Base-by-base conservation (phyloP, 2,113 vertebrate genomes). In the Gobio gobio region DNA sequence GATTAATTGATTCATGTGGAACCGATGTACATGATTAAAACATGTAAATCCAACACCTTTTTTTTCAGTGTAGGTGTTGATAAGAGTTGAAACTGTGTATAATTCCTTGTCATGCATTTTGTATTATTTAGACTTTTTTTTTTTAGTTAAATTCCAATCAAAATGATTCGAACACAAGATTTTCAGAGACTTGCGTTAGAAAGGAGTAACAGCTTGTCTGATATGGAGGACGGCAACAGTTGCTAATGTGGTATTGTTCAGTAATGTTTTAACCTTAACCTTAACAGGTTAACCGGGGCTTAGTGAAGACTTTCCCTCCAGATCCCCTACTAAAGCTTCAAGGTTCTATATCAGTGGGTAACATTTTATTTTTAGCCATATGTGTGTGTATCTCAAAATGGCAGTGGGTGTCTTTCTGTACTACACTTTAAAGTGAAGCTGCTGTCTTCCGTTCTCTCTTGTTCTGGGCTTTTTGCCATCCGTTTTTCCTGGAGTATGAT, bases 381-480 rank as follows among this genome's bases (percentile, higher is more conserved):
- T 9, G 36, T 47, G 77, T 58, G 51, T 36, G 29, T 49, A 20
- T 54, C 74, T 5, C 26, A 33, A 54, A 54, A 54, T 29, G 24
- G 73, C n/a, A 29, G 47, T 78, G 75, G 58, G 75, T 24, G 78
- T 63, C 43, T 45, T 2, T 47, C 36, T 47, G 70, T 43, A 22
- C 20, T 47, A 47, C 70, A 73, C 70, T 73, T 75, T 75, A 29
- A 75, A 75, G 40, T 63, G 8, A 66, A 47, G 14, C 40, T 47
- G 56, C n/a, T 61, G 47, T 47, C 78, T 49, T 51, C 40, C 5
- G 16, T 68, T 68, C 16, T 81, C 10, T 66, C 40, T 54, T 47
- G 59, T 36, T 59, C 76, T 81, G 61, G 78, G 59, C 61, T 66
- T 81, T 66, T 29, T 66, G 63, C 79, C 79, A 81, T 81, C 20